phyloP scores from a whole-genome alignment of 2,888 invertebrate genomes.

The Notocelia uddmanniana region DNA sequence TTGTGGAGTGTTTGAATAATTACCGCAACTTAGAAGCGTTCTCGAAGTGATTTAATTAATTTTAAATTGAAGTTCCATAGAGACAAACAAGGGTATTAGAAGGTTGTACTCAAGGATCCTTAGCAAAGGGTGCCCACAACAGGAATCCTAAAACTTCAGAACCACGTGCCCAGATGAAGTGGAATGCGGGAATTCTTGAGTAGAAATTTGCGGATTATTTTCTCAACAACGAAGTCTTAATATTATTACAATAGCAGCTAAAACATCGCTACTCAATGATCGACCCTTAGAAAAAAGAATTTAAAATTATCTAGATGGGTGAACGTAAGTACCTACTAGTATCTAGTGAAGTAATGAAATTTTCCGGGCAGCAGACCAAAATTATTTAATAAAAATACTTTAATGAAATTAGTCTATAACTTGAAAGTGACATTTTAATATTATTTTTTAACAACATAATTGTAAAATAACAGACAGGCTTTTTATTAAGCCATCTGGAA shows the following conservation, averaged over 20 bases:
- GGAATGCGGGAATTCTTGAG: neutral
- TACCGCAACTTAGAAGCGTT: constrained; percentile 10
- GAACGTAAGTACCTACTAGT: neutral
- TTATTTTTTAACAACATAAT: too few species aligned
- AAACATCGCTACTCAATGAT: neutral
- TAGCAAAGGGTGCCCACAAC: constrained; percentile 15
- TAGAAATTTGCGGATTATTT: constrained; percentile 7
- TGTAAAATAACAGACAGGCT: too few species aligned
- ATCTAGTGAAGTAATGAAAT: neutral
- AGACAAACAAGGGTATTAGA: constrained; percentile 34
- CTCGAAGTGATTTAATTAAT: constrained; percentile 37
- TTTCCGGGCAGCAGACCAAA: neutral
- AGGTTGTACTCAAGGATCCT: constrained; percentile 15
- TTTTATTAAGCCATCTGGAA: too few species aligned
- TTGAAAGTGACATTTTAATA: too few species aligned
- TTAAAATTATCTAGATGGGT: neutral
- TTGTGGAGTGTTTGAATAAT: constrained; percentile 32
- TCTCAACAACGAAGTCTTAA: constrained; percentile 12
- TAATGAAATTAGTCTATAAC: too few species aligned
- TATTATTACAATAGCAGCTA: neutral
- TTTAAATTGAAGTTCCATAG: constrained; percentile 22
- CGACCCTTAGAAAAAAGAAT: neutral
- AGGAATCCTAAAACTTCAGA: constrained; percentile 23
- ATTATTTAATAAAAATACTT: neutral
- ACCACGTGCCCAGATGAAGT: constrained; percentile 7